Evolutionary conservation across 2,888 invertebrate genomes (phyloP), one percentile per base, ranked within the genome.

Genomic region (Flexamia atlantica): DNA sequence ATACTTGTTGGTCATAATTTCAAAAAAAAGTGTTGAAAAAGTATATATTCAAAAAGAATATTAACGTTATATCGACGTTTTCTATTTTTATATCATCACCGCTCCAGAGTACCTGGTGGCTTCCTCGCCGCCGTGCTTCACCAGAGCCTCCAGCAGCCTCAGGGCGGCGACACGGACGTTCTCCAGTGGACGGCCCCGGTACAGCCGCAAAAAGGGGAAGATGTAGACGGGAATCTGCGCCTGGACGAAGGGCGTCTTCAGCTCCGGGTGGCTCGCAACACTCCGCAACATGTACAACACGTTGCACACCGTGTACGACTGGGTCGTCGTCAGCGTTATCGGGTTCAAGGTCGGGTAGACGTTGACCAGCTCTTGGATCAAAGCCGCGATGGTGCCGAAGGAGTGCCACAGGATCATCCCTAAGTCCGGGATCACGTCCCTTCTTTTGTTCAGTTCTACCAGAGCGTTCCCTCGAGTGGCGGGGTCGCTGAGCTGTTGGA

Each of bases 381-480:
- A 17, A 1, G 64, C 64, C 10, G 64, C 64, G 10, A 64, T 30
- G 14, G 64, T 64, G 4, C 64, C 64, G 30, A 64, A 64, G 9
- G 64, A 64, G 64, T 64, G 64, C 64, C 64, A 64, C 14, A 64
- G 64, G 14, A 64, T 64, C 4, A 64, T n/a, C 0, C 64, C 64
- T 9, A 64, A 30, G 30, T 64, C 64, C 5, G 64, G 64, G 30
- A 64, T 64, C 64, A 64, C 64, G 17, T 64, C 64, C 30, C 64
- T 28, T 12, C 64, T 25, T 17, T 64, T 64, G 30, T 64, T 64
- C 28, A 64, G 28, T 17, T 64, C 64, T 0, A 30, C 12, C 64
- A 64, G 14, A 1, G 64, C 25, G 10, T 25, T 28, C 12, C 64
- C 30, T 17, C 64, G 25, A 4, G 30, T 64, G 1, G 3, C 28